Evolutionary conservation across 2,113 vertebrate species (phyloP), one percentile per base, ranked within the genome.

Genomic region (Saguinus midas): DNA sequence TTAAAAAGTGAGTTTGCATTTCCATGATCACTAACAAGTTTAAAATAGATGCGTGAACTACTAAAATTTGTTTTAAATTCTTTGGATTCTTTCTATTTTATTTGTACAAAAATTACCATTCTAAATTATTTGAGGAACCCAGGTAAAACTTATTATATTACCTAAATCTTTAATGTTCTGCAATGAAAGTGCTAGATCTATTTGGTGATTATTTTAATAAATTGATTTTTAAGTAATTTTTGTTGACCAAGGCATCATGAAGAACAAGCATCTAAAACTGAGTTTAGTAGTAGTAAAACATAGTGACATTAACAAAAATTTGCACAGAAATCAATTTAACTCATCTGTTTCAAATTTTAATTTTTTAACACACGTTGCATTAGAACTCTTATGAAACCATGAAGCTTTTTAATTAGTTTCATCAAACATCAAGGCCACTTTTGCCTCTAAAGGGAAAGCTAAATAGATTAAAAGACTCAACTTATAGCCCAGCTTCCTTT

Each of bases 321-420:
- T 92, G 23, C 40, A 84, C 29, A 78, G 52, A 91, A 48, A 61
- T 93, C 87, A 85, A 16, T 61, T 57, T 79, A 98, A 61, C 76
- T 25, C 45, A 52, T 93, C 94, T 82, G 45, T 91, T 95, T 95
- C 18, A 92, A 57, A 70, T 57, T 84, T 93, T 96, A 75, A 64
- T 85, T 95, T 83, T 85, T 87, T 55, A 79, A 32, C 83, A 80
- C 27, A 96, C 29, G 52, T 90, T 91, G 55, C 14, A 8, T 90
- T 89, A 89, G 40, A 95, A 72, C 11, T 76, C 66, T 95, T 85
- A 40, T 80, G 45, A 96, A 81, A 75, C 61, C 68, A 16, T 85
- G n/a, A 92, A 78, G 25, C 37, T 72, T 95, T 86, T 83, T 92
- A n/a, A 78, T 93, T 86, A 89, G 80, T 73, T 76, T 91, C 29